Percentiles rank a stretch among this genome's conserved stretches.
These are phyloP conservation scores for Muscicapa adusta DNA, from an alignment of 2,113 vertebrate species.

Conservation along the genomic window DNA sequence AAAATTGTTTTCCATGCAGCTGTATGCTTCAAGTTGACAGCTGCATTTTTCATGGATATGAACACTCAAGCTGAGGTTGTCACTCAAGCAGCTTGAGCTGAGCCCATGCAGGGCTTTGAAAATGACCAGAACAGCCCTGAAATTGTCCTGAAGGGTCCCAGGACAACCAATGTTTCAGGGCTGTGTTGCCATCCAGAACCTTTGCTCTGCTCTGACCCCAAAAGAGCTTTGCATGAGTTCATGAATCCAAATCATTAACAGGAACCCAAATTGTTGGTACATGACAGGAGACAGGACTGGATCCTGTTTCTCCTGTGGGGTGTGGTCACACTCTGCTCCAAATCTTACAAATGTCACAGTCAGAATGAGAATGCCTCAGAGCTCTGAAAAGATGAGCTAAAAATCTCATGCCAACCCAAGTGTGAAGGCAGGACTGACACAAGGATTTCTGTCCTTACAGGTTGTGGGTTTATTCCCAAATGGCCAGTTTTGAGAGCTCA, in stretches of 20 bases:
- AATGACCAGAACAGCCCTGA: background rate
- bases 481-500: background rate
- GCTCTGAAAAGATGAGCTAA: background rate
- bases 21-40: background rate
- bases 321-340: background rate
- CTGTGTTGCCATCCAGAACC: background rate
- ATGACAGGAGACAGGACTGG: background rate
- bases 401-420: background rate
- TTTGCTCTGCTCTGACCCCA: background rate
- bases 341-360: background rate
- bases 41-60: conserved; percentile 3
- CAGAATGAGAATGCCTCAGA: background rate
- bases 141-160: background rate
- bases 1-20: conserved; percentile 10
- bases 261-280: background rate
- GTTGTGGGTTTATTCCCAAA: background rate
- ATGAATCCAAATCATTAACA: background rate
- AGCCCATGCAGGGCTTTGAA: background rate
- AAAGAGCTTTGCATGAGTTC: background rate
- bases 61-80: background rate
- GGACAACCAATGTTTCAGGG: background rate
- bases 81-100: background rate
- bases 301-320: background rate
- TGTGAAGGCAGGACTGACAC: background rate
- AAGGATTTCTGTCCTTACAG: background rate